Percentiles rank a stretch among this genome's conserved stretches.
These are phyloP conservation scores for Elymnias hypermnestra DNA, from an alignment of 1,140 invertebrate genomes.

Conservation along the genomic window DNA sequence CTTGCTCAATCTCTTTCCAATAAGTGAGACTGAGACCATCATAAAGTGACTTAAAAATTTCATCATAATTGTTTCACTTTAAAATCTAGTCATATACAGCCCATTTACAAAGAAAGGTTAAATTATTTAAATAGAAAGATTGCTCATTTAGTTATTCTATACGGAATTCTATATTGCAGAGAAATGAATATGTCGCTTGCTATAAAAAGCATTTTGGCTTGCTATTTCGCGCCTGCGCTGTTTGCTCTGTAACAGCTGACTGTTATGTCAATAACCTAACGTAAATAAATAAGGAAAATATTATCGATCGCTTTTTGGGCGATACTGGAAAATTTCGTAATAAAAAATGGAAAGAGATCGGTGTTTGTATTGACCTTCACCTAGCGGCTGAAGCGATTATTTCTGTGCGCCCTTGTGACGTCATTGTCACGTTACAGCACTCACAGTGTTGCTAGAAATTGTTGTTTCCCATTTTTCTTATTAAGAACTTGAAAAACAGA, in stretches of 20 bases:
- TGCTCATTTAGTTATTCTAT: no score
- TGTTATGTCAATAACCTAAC: slow-evolving; percentile 34
- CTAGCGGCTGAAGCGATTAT: slow-evolving; percentile 58
- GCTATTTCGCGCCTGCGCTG: slow-evolving; percentile 26
- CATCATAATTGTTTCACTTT: no score
- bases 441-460: slow-evolving; percentile 36
- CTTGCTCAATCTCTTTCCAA: no score
- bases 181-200: background rate
- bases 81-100: no score
- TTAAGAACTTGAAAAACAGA: no score
- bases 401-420: slow-evolving; percentile 66
- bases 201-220: background rate
- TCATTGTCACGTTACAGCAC: slow-evolving; percentile 48
- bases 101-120: no score
- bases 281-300: slow-evolving; percentile 9
- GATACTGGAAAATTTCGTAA: background rate
- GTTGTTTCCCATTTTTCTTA: background rate
- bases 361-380: slow-evolving; percentile 46
- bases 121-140: no score
- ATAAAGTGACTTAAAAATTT: no score
- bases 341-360: slow-evolving; percentile 7
- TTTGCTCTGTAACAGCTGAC: slow-evolving; percentile 31
- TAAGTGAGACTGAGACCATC: no score
- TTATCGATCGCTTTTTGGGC: background rate
- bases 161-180: background rate